These are phyloP conservation scores for Hirudo medicinalis DNA, from an alignment of 1,140 invertebrate genomes.

Conservation along the genomic window DNA sequence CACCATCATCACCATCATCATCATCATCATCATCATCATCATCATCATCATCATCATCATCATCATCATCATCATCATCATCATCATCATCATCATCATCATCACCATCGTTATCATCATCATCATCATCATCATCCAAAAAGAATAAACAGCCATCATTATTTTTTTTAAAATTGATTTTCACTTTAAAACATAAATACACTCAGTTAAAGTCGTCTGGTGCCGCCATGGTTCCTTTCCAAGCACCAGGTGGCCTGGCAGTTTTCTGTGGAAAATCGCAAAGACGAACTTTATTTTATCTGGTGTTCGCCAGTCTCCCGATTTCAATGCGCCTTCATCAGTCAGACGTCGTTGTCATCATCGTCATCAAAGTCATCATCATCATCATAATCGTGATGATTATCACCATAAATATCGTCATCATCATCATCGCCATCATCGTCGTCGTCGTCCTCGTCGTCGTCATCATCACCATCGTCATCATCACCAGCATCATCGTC, in stretches of 20 bases:
- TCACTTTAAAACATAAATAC: too few species aligned
- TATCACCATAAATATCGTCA: not conserved
- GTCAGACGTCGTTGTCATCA: slow-evolving; percentile 10
- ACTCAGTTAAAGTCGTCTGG: too few species aligned
- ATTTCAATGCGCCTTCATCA: too few species aligned
- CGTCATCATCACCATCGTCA: slow-evolving; percentile 13
- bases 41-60: slow-evolving; percentile 17
- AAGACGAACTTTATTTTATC: too few species aligned
- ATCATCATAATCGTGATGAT: slow-evolving; percentile 9
- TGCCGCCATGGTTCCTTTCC: too few species aligned
- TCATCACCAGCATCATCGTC: slow-evolving; percentile 10
- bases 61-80: slow-evolving; percentile 15
- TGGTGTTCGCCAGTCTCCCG: too few species aligned
- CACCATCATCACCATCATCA: slow-evolving; percentile 10
- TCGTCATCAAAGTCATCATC: slow-evolving; percentile 7
- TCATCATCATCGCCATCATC: slow-evolving; percentile 12
- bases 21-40: slow-evolving; percentile 14
- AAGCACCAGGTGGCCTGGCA: too few species aligned
- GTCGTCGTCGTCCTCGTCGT: slow-evolving; percentile 1
- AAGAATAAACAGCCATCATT: too few species aligned
- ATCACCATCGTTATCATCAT: not conserved
- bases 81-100: slow-evolving; percentile 15
- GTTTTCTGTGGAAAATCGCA: too few species aligned
- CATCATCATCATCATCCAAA: not conserved
- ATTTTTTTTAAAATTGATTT: too few species aligned